Evolutionary conservation across 2,113 vertebrate species (phyloP), one percentile per base, ranked within the genome.

Genomic region (Hyperopisus bebe): DNA sequence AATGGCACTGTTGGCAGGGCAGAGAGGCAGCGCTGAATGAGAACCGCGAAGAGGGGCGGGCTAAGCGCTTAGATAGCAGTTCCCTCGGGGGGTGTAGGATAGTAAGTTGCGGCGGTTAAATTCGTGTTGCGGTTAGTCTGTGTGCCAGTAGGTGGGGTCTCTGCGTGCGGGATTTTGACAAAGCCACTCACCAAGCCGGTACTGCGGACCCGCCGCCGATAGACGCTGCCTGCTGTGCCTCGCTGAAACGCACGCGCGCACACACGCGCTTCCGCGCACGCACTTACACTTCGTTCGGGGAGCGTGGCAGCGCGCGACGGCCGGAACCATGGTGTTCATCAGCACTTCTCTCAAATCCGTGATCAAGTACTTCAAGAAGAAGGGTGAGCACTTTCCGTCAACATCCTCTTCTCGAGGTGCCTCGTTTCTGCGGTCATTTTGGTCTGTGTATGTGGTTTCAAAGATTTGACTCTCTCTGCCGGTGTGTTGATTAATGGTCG

Each of bases 21-120:
- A 39, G 7, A 27, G 35, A 48, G 35, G 74, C 19, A 46, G 62
- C 44, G 47, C 24, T 31, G 44, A 74, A 93, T 91, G 87, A 92
- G 90, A 94, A 96, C 95, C 91, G 93, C 93, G 93, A 92, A 90
- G 82, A 92, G 93, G 93, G 94, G 93, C 91, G 90, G 90, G 90
- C 92, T 91, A 93, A 90, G 91, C 90, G 92, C 93, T 93, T 91
- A 93, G 91, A 92, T 93, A 82, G 88, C 92, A 91, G 70, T 88
- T 91, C 92, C 93, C 90, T 91, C 90, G 90, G 91, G 90, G 91
- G 90, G 92, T 92, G 91, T 91, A 35, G 87, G 55, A 58, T 66
- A 48, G 42, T 48, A 27, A 85, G 11, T 44, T 46, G 42, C 42
- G 21, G 82, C 42, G 46, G 46, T 27, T 85, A 39, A 62, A 62